A percentile compares a stretch with the other conserved stretches of the same genome.
Evolutionary conservation across 2,888 invertebrate species (phyloP).

Genomic region (Eugnorisma glareosa): DNA sequence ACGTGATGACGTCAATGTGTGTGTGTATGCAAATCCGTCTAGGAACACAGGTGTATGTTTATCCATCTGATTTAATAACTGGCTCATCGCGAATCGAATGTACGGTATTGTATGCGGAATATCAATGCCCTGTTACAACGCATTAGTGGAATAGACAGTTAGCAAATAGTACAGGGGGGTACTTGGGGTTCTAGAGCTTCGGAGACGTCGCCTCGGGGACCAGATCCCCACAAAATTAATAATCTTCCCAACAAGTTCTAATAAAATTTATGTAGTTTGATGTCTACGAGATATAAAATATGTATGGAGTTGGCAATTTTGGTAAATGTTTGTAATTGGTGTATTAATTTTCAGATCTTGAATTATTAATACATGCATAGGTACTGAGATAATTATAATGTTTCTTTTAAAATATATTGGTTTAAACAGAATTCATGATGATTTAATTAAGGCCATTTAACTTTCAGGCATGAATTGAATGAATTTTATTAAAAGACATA

Average conservation of each 20-base stretch:
- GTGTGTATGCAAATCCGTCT: slow-evolving; percentile 75
- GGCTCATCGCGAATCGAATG: slow-evolving; percentile 84
- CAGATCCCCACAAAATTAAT: slow-evolving; percentile 54
- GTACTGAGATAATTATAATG: not conserved
- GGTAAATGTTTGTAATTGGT: slow-evolving; percentile 24
- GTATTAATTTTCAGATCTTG: slow-evolving; percentile 7
- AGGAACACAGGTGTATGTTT: slow-evolving; percentile 84
- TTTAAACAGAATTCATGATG: not conserved
- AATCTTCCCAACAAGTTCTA: slow-evolving; percentile 59
- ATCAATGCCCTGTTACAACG: slow-evolving; percentile 83
- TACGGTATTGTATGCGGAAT: slow-evolving; percentile 82
- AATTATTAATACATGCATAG: not conserved
- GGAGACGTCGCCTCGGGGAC: slow-evolving; percentile 59
- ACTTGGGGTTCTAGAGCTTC: slow-evolving; percentile 62
- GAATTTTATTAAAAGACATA: slow-evolving; percentile 24
- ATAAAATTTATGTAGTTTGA: slow-evolving; percentile 55
- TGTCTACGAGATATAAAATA: slow-evolving; percentile 50
- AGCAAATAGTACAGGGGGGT: slow-evolving; percentile 79
- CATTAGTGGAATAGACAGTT: slow-evolving; percentile 86
- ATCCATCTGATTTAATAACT: slow-evolving; percentile 88
- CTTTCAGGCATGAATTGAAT: not conserved
- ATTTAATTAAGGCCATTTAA: not conserved
- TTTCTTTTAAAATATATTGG: not conserved
- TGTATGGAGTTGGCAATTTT: slow-evolving; percentile 36
- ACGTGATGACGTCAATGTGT: slow-evolving; percentile 68